These are phyloP conservation scores for Diphyllodes magnificus DNA, from an alignment of 2,113 vertebrate genomes.

Conservation along the genomic window DNA sequence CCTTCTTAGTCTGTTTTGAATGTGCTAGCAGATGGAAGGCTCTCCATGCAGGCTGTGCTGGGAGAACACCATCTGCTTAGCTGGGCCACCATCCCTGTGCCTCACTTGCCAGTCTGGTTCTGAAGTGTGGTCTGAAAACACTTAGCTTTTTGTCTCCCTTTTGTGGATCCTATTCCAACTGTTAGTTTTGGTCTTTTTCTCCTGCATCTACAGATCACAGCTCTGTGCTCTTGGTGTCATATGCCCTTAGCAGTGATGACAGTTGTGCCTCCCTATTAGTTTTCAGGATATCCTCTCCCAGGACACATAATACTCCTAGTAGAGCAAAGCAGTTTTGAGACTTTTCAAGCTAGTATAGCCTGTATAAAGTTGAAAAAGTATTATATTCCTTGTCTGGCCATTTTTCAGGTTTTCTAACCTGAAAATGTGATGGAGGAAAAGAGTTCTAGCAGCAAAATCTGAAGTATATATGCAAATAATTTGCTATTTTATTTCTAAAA, in stretches of 20 bases:
- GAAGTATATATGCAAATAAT: background rate
- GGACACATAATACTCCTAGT: background rate
- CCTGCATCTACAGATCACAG: background rate
- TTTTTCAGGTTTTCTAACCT: background rate
- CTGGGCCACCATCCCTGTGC: background rate
- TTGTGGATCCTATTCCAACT: background rate
- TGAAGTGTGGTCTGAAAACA: background rate
- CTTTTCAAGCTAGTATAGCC: background rate
- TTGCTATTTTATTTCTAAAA: background rate
- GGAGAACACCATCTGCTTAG: slow-evolving; percentile 30
- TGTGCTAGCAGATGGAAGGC: background rate
- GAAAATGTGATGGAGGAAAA: background rate
- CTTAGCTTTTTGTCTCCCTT: background rate
- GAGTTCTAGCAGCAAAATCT: background rate
- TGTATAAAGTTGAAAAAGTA: background rate
- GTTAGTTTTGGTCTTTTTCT: background rate
- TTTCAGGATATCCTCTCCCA: background rate
- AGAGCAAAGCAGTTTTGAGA: background rate
- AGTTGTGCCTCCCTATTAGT: background rate
- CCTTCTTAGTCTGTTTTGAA: background rate
- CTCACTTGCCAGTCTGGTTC: background rate
- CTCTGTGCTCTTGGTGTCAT: background rate
- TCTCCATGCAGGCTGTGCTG: background rate
- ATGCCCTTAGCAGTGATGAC: background rate
- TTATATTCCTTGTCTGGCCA: background rate